Conservation (phyloP, 2,113 vertebrate species). For the Callionymus lyra region DNA sequence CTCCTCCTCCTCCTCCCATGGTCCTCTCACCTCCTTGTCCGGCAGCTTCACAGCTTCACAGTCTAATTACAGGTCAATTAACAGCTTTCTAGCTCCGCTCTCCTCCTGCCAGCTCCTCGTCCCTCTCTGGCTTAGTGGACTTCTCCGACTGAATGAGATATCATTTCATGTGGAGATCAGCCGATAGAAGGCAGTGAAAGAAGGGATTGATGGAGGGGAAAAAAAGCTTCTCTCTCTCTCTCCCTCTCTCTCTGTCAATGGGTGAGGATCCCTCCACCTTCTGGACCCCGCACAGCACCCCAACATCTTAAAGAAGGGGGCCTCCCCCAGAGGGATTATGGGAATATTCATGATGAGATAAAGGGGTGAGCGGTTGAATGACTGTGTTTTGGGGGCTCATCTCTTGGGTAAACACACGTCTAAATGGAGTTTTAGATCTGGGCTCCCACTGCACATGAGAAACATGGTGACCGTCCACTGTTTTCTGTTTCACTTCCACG, state of each 20-base stretch:
- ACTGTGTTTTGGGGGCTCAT: slow-evolving; percentile 85
- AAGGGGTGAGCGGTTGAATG: slow-evolving; percentile 72
- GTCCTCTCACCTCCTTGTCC: slow-evolving; percentile 40
- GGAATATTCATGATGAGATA: slow-evolving; percentile 93
- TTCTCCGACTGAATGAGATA: slow-evolving; percentile 71
- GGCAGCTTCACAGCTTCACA: slow-evolving; percentile 59
- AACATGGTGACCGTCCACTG: slow-evolving; percentile 42
- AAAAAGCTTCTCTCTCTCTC: slow-evolving; percentile 32
- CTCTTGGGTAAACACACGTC: slow-evolving; percentile 83
- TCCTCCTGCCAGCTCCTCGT: slow-evolving; percentile 61
- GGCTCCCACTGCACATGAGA: slow-evolving; percentile 41
- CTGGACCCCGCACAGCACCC: slow-evolving; percentile 34
- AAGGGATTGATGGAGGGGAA: slow-evolving; percentile 57
- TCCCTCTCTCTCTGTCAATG: slow-evolving; percentile 44
- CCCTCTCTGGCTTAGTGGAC: slow-evolving; percentile 53
- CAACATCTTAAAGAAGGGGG: slow-evolving; percentile 53
- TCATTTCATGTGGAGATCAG: slow-evolving; percentile 85
- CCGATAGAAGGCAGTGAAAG: slow-evolving; percentile 70
- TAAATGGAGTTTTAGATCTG: slow-evolving; percentile 74
- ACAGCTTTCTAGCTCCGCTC: slow-evolving; percentile 57
- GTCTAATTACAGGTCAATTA: slow-evolving; percentile 87
- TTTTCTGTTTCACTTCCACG: slow-evolving; percentile 43
- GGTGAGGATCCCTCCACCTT: slow-evolving; percentile 47
- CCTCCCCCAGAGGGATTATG: slow-evolving; percentile 85
- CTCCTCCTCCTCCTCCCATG: slow-evolving; percentile 16